Base-by-base conservation (phyloP, 53 echinoderm and acorn worm genomes). In the Stichopus horrens region DNA sequence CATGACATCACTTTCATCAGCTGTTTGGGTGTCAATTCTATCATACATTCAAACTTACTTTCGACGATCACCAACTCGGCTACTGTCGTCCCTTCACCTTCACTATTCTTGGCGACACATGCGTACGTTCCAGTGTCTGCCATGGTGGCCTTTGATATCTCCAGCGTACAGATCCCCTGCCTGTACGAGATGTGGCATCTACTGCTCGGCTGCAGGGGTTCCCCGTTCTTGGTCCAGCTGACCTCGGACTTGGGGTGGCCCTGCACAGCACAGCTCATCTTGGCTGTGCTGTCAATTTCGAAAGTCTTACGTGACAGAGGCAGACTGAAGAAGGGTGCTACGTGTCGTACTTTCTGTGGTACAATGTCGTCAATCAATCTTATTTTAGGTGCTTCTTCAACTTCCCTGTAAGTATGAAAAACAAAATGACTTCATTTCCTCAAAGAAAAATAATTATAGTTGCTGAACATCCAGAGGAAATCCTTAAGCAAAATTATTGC, bases 281-380 rank as follows among this genome's bases (percentile, higher is more conserved):
- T 93, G 51, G 94, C 96, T 18, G 91, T 89, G 88, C 93, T 92
- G 23, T 90, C 91, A 52, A 94, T 92, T 57, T 91, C 93, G 7
- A 99, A 90, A 53, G 90, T 94, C 94, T 95, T 99, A n/a, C 99
- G 95, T n/a, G 96, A 94, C 53, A 99, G 93, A 8, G 99, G 99
- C n/a, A 98, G 93, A 80, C 99, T 99, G 96, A 94, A 99, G 94
- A 95, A 95, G 54, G 99, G 99, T 54, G 90, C 83, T 23, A 89
- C 86, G 63, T 55, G 57, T 16, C 73, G 74, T 56, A 14, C 74
- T 22, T 84, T 90, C 19, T 23, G 52, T 52, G 85, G 85, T 18
- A 66, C 52, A 9, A 67, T 21, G 10, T 20, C 21, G 6, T 85
- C 85, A 6, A 21, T 5, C 37, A 5, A 16, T 71, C 68, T 55